A percentile compares a stretch with the other conserved stretches of the same genome.
Evolutionary conservation across 2,888 invertebrate genomes (phyloP).

Genomic region (Caenorhabditis sulstoni): DNA sequence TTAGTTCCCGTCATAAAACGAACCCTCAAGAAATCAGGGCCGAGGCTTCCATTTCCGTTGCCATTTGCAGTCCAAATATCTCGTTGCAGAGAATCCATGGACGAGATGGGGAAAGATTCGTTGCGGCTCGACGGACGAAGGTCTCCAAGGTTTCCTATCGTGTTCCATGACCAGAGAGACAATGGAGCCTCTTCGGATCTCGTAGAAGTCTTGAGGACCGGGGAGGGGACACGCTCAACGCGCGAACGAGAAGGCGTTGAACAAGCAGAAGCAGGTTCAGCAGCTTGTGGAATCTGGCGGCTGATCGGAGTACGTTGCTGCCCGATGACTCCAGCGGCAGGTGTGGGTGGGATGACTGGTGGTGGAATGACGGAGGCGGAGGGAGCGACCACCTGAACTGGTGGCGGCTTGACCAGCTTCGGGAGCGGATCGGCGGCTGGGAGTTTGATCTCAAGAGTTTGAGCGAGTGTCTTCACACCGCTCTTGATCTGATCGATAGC

Average conservation of each 20-base stretch:
- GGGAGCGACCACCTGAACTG: slow-evolving; percentile 69
- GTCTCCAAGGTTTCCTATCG: slow-evolving; percentile 49
- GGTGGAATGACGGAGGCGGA: slow-evolving; percentile 51
- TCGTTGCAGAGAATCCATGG: slow-evolving; percentile 44
- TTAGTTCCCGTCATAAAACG: background rate
- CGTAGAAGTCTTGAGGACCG: slow-evolving; percentile 8
- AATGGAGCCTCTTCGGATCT: slow-evolving; percentile 31
- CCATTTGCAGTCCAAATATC: slow-evolving; percentile 57
- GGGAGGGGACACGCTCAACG: slow-evolving; percentile 37
- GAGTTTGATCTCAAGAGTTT: slow-evolving; percentile 54
- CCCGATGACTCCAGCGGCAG: slow-evolving; percentile 66
- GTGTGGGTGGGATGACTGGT: slow-evolving; percentile 47
- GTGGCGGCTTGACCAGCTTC: slow-evolving; percentile 65
- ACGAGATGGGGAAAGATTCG: slow-evolving; percentile 21
- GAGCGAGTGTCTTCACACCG: slow-evolving; percentile 59
- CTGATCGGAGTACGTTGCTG: slow-evolving; percentile 55
- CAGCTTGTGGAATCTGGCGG: slow-evolving; percentile 10
- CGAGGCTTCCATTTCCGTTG: slow-evolving; percentile 29
- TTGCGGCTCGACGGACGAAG: slow-evolving; percentile 33
- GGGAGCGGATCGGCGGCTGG: slow-evolving; percentile 60
- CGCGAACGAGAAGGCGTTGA: slow-evolving; percentile 41
- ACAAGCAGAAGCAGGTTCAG: slow-evolving; percentile 12
- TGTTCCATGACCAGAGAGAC: slow-evolving; percentile 59
- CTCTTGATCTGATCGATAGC: slow-evolving; percentile 62
- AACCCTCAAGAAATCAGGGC: slow-evolving; percentile 41